A percentile compares a stretch with the other conserved stretches of the same genome.
These are phyloP conservation scores for Rhea pennata DNA, from an alignment of 2,113 vertebrate genomes.

Conservation along the genomic window DNA sequence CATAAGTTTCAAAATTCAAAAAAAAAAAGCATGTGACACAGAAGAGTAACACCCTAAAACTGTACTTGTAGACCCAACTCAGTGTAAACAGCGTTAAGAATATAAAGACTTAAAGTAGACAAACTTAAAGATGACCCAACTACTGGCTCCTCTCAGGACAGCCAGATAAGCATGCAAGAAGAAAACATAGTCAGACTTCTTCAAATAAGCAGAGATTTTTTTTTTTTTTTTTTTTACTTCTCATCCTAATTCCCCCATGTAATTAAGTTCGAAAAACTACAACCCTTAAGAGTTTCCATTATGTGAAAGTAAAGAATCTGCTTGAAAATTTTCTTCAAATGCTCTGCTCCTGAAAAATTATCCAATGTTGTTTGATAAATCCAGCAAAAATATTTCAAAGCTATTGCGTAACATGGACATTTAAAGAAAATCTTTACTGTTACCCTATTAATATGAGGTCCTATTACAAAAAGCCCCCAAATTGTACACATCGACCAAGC, in stretches of 20 bases:
- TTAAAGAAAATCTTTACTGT: background rate
- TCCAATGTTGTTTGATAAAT: background rate
- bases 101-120: background rate
- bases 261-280: background rate
- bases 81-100: background rate
- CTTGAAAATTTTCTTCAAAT: background rate
- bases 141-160: background rate
- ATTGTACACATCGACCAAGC: background rate
- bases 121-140: background rate
- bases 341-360: background rate
- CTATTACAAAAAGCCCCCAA: background rate
- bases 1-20: background rate
- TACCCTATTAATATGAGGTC: background rate
- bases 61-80: background rate
- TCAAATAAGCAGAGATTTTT: background rate
- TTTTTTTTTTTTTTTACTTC: background rate
- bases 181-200: background rate
- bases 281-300: background rate
- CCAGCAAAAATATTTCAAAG: background rate
- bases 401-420: no score
- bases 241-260: background rate
- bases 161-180: background rate
- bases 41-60: fast-evolving
- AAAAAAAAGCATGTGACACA: background rate
- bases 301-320: background rate